Evolutionary conservation across 2,113 vertebrate genomes (phyloP), one percentile per base, ranked within the genome.

Genomic region (Rhipidura dahli): DNA sequence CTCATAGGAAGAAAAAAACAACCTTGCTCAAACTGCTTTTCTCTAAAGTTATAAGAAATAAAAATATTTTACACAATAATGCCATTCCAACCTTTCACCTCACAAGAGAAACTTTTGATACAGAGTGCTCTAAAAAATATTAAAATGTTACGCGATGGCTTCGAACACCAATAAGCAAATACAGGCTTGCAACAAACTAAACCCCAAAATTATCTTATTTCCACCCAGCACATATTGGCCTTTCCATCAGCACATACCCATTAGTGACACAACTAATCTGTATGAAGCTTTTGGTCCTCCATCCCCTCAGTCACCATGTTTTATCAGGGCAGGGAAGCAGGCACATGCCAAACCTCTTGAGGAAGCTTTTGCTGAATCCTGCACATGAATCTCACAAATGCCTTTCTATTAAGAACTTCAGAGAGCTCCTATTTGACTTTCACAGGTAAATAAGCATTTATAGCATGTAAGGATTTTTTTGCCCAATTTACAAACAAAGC

Each of bases 101-200:
- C 42, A 28, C 19, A 83, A 86, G 3, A 65, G 50, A 68, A 57
- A 15, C 13, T 49, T 15, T 18, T 12, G 13, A 78, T 11, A 51
- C 10, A 47, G 11, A 35, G 16, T 1, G 3, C 17, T 37, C 39
- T 50, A 59, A 83, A 90, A 73, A 70, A 30, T 2, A 76, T 0
- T 14, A 33, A 64, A 30, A 53, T 13, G 3, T 31, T 60, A 75
- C 0, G 0, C 64, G n/a, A 45, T 5, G 12, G 31, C 22, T 24
- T 7, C 1, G 0, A 39, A 57, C 42, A 83, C 10, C 39, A 44
- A 24, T 7, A 69, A 37, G 15, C 6, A 83, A 63, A 57, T 6
- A n/a, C 0, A 30, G 0, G 11, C 3, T 73, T 51, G 10, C 45
- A 31, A 11, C 35, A 80, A 83, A 40, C 30, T 42, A 65, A 60